Conservation (phyloP, 2,113 vertebrate species). For the Heptranchias perlo region DNA sequence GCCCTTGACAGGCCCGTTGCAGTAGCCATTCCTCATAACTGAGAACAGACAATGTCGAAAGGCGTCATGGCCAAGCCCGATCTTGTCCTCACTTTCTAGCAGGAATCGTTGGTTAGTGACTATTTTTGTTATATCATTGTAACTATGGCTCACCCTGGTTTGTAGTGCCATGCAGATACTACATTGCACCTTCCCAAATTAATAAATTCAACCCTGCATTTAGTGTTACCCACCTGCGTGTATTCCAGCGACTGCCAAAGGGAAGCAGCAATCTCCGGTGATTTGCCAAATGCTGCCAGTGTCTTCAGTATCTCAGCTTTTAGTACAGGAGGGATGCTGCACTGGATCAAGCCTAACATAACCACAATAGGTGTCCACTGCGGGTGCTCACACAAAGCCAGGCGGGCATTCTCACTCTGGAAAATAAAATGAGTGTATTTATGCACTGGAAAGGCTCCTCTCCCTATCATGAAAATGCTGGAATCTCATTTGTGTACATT, state of each 20-base stretch:
- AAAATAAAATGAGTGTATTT: background rate
- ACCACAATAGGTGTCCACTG: slow-evolving; percentile 96
- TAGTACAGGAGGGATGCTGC: slow-evolving; percentile 82
- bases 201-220: background rate
- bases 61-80: background rate
- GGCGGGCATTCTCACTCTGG: slow-evolving; percentile 89
- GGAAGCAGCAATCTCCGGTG: slow-evolving; percentile 88
- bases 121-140: background rate
- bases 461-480: background rate
- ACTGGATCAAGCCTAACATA: slow-evolving; percentile 88
- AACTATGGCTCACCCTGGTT: no score
- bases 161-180: no score
- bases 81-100: background rate
- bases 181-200: background rate
- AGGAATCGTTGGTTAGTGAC: background rate
- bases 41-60: background rate
- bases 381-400: slow-evolving; percentile 91
- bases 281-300: slow-evolving; percentile 86
- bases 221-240: slow-evolving; percentile 69
- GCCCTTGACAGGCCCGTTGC: background rate
- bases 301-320: slow-evolving; percentile 82
- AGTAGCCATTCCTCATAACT: background rate
- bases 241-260: slow-evolving; percentile 97
- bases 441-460: background rate
- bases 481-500: background rate